Evolutionary conservation across 2,888 invertebrate genomes (phyloP).

Genomic region (Drosophila picticornis): DNA sequence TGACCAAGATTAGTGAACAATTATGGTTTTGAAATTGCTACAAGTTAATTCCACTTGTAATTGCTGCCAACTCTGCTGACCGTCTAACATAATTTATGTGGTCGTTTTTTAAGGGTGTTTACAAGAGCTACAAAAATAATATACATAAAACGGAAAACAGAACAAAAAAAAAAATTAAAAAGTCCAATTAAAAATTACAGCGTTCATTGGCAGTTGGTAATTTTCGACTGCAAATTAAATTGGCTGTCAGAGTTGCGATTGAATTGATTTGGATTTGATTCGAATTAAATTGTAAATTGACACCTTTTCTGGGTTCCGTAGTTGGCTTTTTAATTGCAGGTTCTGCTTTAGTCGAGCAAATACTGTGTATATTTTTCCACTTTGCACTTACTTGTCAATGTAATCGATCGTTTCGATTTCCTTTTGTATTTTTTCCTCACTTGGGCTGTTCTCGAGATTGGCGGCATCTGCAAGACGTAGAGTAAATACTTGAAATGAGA

Average conservation of each 20-base stretch:
- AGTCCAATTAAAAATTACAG: slow-evolving; percentile 51
- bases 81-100: slow-evolving; percentile 57
- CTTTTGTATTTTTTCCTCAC: slow-evolving; percentile 83
- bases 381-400: slow-evolving; percentile 83
- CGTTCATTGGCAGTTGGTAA: slow-evolving; percentile 31
- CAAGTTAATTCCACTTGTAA: slow-evolving; percentile 75
- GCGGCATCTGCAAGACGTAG: slow-evolving; percentile 73
- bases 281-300: slow-evolving; percentile 42
- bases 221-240: slow-evolving; percentile 39
- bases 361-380: neutral
- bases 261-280: slow-evolving; percentile 49
- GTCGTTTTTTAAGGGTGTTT: slow-evolving; percentile 64
- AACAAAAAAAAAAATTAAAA: slow-evolving; percentile 15
- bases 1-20: slow-evolving; percentile 73
- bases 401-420: slow-evolving; percentile 84
- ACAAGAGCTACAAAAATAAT: slow-evolving; percentile 20
- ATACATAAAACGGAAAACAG: slow-evolving; percentile 1
- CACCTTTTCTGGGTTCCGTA: slow-evolving; percentile 33
- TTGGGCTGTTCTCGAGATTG: slow-evolving; percentile 72
- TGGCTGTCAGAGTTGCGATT: slow-evolving; percentile 44
- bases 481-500: neutral
- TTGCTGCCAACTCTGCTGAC: slow-evolving; percentile 49
- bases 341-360: neutral
- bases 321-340: slow-evolving; percentile 35
- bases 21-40: slow-evolving; percentile 77